Evolutionary conservation across 2,797 vertebrate species (phyloP).

Genomic region (Cetoscarus ocellatus): DNA sequence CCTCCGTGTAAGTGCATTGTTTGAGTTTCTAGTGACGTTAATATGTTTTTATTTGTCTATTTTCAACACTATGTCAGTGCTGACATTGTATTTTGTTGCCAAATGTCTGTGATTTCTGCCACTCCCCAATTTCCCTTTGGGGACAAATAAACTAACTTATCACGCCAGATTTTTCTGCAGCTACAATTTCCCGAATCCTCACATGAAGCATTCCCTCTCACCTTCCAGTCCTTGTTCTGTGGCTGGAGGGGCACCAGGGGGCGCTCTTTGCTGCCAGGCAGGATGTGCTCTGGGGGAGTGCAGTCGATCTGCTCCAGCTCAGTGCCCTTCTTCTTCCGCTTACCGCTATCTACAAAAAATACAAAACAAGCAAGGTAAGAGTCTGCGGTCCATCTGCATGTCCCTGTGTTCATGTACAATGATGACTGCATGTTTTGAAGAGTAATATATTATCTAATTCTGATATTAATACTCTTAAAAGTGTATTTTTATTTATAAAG

Average conservation of each 20-base stretch:
- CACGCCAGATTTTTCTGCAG: background rate
- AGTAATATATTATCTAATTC: too few relatives aligned
- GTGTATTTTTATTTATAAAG: too few relatives aligned
- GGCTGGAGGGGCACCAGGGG: constrained; percentile 96
- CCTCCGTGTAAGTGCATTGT: too few relatives aligned
- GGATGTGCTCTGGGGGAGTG: constrained; percentile 97
- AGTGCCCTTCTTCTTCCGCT: constrained; percentile 94
- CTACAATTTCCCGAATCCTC: too few relatives aligned
- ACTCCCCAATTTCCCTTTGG: background rate
- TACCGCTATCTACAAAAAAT: constrained; percentile 89
- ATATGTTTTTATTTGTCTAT: too few relatives aligned
- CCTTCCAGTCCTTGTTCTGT: constrained; percentile 99
- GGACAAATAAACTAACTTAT: too few relatives aligned
- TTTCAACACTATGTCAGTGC: too few relatives aligned
- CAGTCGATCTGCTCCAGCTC: constrained; percentile 99
- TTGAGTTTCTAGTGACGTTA: too few relatives aligned
- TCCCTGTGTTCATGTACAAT: background rate
- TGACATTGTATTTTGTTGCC: too few relatives aligned
- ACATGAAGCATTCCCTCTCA: constrained; percentile 46
- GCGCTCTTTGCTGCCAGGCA: constrained; percentile 96
- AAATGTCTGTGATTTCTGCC: too few relatives aligned
- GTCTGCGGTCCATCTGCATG: background rate
- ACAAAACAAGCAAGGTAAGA: constrained; percentile 11
- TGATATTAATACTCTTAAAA: too few relatives aligned
- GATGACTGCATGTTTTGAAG: background rate